Evolutionary conservation across 1,140 invertebrate genomes (phyloP).

Genomic region (Drosophila baimaii): DNA sequence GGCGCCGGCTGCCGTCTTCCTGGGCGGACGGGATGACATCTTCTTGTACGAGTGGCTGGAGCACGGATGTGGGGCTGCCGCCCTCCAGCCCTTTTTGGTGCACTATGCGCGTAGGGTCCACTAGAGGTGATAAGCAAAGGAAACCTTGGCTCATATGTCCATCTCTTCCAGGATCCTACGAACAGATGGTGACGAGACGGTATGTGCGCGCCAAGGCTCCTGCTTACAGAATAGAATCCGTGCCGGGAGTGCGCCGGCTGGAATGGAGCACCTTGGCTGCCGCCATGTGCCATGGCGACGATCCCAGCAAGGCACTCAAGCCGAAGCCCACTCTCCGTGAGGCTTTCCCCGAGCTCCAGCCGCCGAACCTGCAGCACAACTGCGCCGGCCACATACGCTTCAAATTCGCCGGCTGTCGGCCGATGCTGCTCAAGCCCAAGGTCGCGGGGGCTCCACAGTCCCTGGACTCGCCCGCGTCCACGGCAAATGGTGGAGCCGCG

Average conservation of each 20-base stretch:
- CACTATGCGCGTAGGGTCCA: constrained; percentile 60
- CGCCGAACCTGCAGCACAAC: constrained; percentile 69
- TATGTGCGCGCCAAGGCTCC: constrained; percentile 38
- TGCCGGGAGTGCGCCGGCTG: constrained; percentile 72
- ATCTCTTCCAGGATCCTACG: constrained; percentile 38
- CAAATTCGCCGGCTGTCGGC: constrained; percentile 79
- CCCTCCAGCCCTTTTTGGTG: constrained; percentile 75
- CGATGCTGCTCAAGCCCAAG: constrained; percentile 73
- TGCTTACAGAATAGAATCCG: constrained; percentile 57
- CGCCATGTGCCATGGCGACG: constrained; percentile 83
- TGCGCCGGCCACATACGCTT: constrained; percentile 77
- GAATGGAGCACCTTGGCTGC: constrained; percentile 79
- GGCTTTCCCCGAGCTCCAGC: constrained; percentile 66
- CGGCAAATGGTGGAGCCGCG: constrained; percentile 40
- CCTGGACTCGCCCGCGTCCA: constrained; percentile 27
- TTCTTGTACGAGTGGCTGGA: constrained; percentile 82
- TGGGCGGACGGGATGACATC: constrained; percentile 72
- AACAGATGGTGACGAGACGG: constrained; percentile 47
- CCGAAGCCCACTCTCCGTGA: constrained; percentile 68
- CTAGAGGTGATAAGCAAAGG: fast-evolving
- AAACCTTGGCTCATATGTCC: background rate
- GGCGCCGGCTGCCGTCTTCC: constrained; percentile 67
- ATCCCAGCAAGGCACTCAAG: constrained; percentile 75
- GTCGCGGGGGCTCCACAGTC: constrained; percentile 17
- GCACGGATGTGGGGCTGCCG: constrained; percentile 67